Evolutionary conservation across 2,113 vertebrate species (phyloP).

Genomic region (Hystrix brachyura): DNA sequence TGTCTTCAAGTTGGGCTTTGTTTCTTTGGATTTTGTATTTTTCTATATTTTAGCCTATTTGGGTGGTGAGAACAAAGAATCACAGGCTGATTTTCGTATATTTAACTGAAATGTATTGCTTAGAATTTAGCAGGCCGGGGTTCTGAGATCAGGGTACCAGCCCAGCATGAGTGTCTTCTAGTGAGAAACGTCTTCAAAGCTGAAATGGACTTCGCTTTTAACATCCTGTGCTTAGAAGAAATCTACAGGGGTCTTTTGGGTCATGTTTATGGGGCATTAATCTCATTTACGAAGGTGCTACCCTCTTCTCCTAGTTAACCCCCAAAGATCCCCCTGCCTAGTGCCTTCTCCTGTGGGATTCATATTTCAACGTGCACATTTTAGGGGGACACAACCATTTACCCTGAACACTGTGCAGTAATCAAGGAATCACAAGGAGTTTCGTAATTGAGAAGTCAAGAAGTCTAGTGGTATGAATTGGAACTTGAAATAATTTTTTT

Average conservation of each 20-base stretch:
- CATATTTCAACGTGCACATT: neutral
- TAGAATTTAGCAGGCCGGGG: neutral
- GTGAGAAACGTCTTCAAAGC: neutral
- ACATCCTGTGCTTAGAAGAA: neutral
- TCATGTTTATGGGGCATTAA: neutral
- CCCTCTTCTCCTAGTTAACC: neutral
- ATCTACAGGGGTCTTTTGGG: no score
- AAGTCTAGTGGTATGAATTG: neutral
- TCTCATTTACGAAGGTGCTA: neutral
- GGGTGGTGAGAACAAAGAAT: neutral
- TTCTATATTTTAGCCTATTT: neutral
- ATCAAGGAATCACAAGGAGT: no score
- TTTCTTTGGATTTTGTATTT: neutral
- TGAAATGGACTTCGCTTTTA: neutral
- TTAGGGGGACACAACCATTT: neutral
- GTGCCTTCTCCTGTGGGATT: neutral
- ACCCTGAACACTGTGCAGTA: neutral
- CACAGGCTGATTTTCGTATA: neutral
- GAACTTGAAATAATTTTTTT: neutral
- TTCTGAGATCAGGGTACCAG: rapidly evolving
- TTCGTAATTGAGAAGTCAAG: neutral
- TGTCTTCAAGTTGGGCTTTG: neutral
- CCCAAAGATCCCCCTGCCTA: neutral
- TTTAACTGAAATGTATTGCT: neutral
- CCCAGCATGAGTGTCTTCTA: neutral